Base-by-base conservation (phyloP, 2,888 invertebrate genomes). In the Spisula subtruncata region DNA sequence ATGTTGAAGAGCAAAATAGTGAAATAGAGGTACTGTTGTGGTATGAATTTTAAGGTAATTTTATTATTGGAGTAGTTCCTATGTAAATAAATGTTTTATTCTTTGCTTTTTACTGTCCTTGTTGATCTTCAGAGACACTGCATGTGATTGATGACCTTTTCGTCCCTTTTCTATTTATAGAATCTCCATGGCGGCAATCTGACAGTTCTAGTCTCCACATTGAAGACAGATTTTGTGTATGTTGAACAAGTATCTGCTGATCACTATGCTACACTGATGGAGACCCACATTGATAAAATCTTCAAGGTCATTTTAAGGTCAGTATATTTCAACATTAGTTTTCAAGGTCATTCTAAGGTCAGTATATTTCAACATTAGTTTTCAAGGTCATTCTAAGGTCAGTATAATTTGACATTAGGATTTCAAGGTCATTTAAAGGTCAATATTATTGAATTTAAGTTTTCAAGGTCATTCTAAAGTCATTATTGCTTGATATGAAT, bases 211-310 rank as follows among this genome's bases (percentile, higher is more conserved):
- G 56, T 91, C 0, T 56, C 81, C 16, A 87, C 91, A 41, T 83
- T 92, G 56, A 88, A 81, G 83, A 88, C 86, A 66, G 90, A 92
- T 80, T 92, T 91, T 91, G 90, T 92, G 5, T 92, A 92, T 71
- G 51, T 83, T 20, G 91, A 92, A 25, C 87, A 92, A 20, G 91
- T 92, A 5, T 81, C 91, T 12, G 89, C 88, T 16, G 92, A 91
- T 35, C 91, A 91, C 80, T 92, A 92, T 89, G 92, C 92, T 66
- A 92, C 92, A 0, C 54, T 92, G 51, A 92, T 92, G 92, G 92
- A 92, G 71, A 92, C 92, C 18, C 92, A 92, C 82, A 90, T 92
- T 82, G 92, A 92, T 54, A 92, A 91, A 79, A 81, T 92, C 6
- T 92, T 92, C 86, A 86, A 83, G 75, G 54, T 20, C 29, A 89